phyloP scores from a whole-genome alignment of 2,797 vertebrate genomes.

The Pelochelys cantorii region DNA sequence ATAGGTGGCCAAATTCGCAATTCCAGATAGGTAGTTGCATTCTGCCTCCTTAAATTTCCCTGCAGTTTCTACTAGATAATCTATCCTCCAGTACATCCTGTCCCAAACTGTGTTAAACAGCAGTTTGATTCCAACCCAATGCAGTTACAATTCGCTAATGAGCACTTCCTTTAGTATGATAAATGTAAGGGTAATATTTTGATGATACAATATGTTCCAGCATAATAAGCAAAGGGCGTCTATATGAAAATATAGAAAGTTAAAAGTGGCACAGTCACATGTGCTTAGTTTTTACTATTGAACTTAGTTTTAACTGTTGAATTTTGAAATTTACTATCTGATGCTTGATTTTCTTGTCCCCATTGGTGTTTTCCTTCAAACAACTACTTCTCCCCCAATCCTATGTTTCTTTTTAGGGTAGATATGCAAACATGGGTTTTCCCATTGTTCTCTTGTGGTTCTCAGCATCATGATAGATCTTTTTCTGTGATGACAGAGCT shows the following conservation, averaged over 20 bases:
- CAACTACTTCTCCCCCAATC: neutral
- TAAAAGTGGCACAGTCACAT: neutral
- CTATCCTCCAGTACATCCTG: neutral
- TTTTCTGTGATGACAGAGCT: neutral
- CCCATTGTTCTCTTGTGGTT: neutral
- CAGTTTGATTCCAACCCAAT: neutral
- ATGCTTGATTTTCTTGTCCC: neutral
- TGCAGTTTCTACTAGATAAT: neutral
- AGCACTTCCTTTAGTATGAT: neutral
- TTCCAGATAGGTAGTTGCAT: neutral
- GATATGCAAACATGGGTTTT: neutral
- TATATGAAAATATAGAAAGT: neutral
- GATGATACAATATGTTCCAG: neutral
- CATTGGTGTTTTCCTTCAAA: neutral
- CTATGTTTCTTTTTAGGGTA: neutral
- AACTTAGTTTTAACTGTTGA: neutral
- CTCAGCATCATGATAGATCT: neutral
- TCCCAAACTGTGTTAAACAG: conserved; percentile 9
- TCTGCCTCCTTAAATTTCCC: neutral
- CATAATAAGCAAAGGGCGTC: neutral
- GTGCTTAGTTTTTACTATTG: neutral
- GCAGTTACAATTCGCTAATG: neutral
- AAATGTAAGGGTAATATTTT: neutral
- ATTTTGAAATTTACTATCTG: neutral
- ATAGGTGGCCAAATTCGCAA: neutral